These are phyloP conservation scores for Esox masquinongy DNA, from an alignment of 2,797 vertebrate species.

Conservation along the genomic window DNA sequence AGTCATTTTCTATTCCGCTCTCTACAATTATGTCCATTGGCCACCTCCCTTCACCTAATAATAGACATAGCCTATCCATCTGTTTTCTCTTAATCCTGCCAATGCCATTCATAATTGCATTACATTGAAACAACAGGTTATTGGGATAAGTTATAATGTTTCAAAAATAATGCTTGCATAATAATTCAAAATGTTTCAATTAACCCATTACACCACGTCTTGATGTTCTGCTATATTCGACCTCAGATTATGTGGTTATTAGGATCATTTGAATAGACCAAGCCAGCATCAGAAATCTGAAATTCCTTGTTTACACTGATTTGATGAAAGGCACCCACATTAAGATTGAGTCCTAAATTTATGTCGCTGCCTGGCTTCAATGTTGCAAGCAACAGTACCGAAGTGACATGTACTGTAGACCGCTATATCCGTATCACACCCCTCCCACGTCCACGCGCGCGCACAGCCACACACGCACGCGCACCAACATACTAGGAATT, in stretches of 20 bases:
- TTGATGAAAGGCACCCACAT: not conserved
- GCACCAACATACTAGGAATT: slow-evolving; percentile 43
- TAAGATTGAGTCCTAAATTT: not conserved
- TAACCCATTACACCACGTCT: not conserved
- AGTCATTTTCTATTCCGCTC: not conserved
- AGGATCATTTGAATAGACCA: not conserved
- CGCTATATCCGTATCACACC: slow-evolving; percentile 58
- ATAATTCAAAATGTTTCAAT: not conserved
- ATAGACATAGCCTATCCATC: not conserved
- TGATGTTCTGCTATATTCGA: not conserved
- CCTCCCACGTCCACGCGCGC: slow-evolving; percentile 55
- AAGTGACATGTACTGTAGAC: slow-evolving; percentile 33
- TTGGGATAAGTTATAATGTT: not conserved
- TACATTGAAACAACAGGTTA: not conserved
- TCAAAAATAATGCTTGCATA: not conserved
- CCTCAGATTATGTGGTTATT: not conserved
- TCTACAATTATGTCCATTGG: not conserved
- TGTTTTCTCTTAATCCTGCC: not conserved
- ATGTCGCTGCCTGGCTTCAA: not conserved
- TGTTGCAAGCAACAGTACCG: slow-evolving; percentile 38
- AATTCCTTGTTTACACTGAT: not conserved
- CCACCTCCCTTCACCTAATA: not conserved
- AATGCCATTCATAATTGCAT: not conserved
- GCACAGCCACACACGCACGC: slow-evolving; percentile 33
- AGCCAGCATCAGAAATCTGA: not conserved